Conservation (phyloP, 37 sponge, comb jelly and placozoan species). For the Trichoplax adhaerens region DNA sequence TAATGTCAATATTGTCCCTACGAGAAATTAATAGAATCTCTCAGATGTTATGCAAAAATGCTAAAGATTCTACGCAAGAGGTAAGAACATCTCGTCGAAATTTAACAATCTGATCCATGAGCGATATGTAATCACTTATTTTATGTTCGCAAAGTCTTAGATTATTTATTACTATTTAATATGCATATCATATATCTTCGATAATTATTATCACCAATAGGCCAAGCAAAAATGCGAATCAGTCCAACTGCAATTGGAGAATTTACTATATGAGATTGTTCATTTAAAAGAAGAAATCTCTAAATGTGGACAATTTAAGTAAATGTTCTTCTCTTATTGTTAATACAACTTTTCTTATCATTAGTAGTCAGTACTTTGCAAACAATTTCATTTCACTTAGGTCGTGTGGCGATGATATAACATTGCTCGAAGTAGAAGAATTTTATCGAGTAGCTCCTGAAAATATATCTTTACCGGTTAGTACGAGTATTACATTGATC, state of each 20-base stretch:
- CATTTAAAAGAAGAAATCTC: slow-evolving; percentile 51
- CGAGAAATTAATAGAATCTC: too few relatives aligned
- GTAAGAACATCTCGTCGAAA: too few relatives aligned
- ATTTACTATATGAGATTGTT: slow-evolving; percentile 53
- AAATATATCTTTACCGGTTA: slow-evolving; percentile 28
- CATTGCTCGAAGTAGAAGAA: slow-evolving; percentile 49
- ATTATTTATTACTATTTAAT: neutral
- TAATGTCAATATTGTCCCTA: too few relatives aligned
- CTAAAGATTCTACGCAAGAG: too few relatives aligned
- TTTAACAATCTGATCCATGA: too few relatives aligned
- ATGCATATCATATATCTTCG: neutral
- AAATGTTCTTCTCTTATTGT: neutral
- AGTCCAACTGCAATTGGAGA: slow-evolving; percentile 67
- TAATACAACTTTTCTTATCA: neutral
- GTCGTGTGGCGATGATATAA: slow-evolving; percentile 60
- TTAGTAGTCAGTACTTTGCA: neutral
- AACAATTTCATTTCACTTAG: slow-evolving; percentile 10
- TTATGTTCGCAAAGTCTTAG: neutral
- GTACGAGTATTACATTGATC: neutral
- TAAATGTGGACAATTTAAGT: slow-evolving; percentile 74
- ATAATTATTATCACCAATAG: slow-evolving; percentile 8
- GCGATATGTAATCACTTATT: too few relatives aligned
- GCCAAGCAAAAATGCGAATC: slow-evolving; percentile 43
- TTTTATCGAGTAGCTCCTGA: slow-evolving; percentile 32
- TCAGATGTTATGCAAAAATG: too few relatives aligned